Conservation (phyloP, 1,140 invertebrate species). For the Fopius arisanus region DNA sequence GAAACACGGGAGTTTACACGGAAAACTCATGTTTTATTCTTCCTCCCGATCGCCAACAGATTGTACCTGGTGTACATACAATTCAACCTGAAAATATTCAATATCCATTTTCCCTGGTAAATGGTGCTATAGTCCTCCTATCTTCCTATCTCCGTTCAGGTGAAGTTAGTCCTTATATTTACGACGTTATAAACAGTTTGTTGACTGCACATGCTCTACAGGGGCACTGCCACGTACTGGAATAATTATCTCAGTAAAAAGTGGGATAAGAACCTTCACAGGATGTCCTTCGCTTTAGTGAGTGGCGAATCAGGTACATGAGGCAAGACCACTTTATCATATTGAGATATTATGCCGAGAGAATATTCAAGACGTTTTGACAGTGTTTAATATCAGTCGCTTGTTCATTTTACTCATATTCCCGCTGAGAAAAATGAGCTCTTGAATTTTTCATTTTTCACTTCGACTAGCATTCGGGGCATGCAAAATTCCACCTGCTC, state of each 20-base stretch:
- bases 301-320: background rate
- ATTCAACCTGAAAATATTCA: background rate
- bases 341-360: no score
- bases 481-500: no score
- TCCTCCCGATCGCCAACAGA: no score
- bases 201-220: background rate
- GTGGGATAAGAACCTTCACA: background rate
- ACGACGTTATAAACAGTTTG: slow-evolving; percentile 1
- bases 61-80: background rate
- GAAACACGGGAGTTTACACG: no score
- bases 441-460: no score
- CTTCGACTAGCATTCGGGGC: no score
- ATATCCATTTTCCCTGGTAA: background rate
- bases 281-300: background rate
- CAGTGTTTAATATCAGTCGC: no score
- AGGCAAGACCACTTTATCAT: no score
- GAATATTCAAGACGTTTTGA: no score
- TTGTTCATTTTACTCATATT: no score
- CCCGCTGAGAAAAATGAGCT: no score
- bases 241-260: background rate
- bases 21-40: no score
- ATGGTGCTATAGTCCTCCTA: background rate
- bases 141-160: background rate
- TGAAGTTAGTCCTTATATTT: background rate
- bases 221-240: background rate